phyloP scores from a whole-genome alignment of 2,888 invertebrate species.

The Pharmacophagus antenor region DNA sequence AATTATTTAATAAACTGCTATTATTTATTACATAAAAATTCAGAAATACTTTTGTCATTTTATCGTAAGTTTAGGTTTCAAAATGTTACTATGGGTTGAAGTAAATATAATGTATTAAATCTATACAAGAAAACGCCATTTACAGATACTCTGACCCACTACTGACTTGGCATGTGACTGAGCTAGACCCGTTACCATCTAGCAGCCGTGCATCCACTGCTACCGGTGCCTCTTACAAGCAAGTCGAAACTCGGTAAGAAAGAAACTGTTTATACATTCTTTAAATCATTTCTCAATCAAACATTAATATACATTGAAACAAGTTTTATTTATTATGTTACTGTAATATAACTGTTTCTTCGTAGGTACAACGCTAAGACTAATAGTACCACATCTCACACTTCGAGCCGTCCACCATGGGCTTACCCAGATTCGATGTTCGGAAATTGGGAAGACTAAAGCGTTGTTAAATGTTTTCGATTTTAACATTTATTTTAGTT shows the following conservation, averaged over 20 bases:
- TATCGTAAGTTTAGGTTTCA: no score
- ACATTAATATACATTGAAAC: no score
- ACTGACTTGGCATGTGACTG: conserved; percentile 62
- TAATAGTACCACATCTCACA: conserved; percentile 61
- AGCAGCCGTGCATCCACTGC: conserved; percentile 39
- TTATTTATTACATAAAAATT: no score
- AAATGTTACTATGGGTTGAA: no score
- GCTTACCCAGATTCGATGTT: conserved; percentile 61
- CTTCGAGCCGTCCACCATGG: conserved; percentile 73
- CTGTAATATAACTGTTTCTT: no score
- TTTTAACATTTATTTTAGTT: not conserved
- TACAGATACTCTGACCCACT: conserved; percentile 55
- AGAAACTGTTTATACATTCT: no score
- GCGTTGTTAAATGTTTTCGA: not conserved
- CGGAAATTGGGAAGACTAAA: conserved; percentile 64
- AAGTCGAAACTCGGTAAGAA: conserved; percentile 64
- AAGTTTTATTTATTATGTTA: no score
- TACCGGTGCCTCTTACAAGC: conserved; percentile 44
- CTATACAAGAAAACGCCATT: not conserved
- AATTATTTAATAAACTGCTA: not conserved
- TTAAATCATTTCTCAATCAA: no score
- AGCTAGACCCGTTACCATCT: conserved; percentile 49
- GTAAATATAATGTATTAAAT: not conserved
- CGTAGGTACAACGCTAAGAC: conserved; percentile 63
- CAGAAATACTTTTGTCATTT: no score